Conservation (phyloP, 1,140 invertebrate genomes). For the Metaphire vulgaris region DNA sequence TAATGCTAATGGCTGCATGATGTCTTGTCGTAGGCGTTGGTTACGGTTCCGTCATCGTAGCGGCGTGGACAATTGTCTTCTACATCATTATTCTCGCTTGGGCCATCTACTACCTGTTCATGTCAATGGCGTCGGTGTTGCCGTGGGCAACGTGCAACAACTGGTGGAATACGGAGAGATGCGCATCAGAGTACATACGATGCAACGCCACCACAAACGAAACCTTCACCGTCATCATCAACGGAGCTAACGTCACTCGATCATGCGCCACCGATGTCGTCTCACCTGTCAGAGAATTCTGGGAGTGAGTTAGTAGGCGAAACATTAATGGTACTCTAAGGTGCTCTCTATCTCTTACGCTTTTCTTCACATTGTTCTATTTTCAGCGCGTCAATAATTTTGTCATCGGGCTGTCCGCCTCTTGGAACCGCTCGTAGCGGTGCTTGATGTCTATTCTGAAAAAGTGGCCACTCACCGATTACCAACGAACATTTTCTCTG, state of each 20-base stretch:
- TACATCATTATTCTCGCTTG: slow-evolving; percentile 98
- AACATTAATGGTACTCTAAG: too few species aligned
- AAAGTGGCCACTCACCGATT: too few species aligned
- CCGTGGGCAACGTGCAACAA: slow-evolving; percentile 94
- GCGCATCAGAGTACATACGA: slow-evolving; percentile 33
- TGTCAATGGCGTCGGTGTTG: slow-evolving; percentile 71
- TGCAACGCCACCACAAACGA: slow-evolving; percentile 13
- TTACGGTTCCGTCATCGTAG: slow-evolving; percentile 95
- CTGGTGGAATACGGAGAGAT: slow-evolving; percentile 57
- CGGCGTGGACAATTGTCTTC: slow-evolving; percentile 98
- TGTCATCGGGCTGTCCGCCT: too few species aligned
- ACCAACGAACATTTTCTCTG: too few species aligned
- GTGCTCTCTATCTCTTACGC: too few species aligned
- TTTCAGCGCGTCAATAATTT: too few species aligned
- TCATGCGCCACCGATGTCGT: slow-evolving; percentile 33
- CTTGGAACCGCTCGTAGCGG: too few species aligned
- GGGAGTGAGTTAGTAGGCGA: slow-evolving; percentile 77
- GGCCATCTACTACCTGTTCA: slow-evolving; percentile 95
- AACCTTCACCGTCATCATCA: slow-evolving; percentile 30
- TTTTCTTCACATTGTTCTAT: too few species aligned
- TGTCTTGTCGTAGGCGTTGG: too few species aligned
- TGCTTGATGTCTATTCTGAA: too few species aligned
- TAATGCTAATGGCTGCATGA: too few species aligned
- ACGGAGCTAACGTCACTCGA: slow-evolving; percentile 33
- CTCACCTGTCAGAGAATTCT: slow-evolving; percentile 67